Base-by-base conservation (phyloP, 2,797 vertebrate genomes). In the Mastacembelus armatus region DNA sequence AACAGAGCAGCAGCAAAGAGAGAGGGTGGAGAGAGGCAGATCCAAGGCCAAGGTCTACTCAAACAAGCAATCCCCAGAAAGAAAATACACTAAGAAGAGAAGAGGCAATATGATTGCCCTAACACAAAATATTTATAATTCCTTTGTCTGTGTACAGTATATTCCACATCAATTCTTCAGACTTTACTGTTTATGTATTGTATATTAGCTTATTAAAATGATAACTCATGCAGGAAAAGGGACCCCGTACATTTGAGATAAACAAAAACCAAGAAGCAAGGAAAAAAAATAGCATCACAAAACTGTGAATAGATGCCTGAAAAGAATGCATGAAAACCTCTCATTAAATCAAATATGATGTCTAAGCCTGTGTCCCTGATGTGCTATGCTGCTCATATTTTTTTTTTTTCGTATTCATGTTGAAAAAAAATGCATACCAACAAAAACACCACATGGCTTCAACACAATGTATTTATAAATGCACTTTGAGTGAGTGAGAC, bases 1-100 rank as follows among this genome's bases (percentile, higher is more conserved):
- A 83, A 80, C 70, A 78, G 74, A 86, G 82, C 72, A 69, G 60
- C 68, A 74, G 72, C 59, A 81, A 70, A 86, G 60, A 78, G 48
- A 66, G 71, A 73, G 62, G 54, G 60, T 40, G 80, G 56, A 70
- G 56, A 47, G 52, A 80, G 71, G 68, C 65, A 52, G 21, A 80
- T 59, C 71, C 58, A 79, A 81, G 80, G 66, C 80, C 62, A 72
- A 71, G 70, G 77, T 83, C 63, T 74, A 69, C 52, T 61, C 62
- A 84, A 82, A 87, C 71, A 69, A 79, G 64, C 42, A 73, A 80
- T 82, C 62, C 7, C 54, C 40, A 66, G 48, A 72, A 52, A 72
- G 63, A 77, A 79, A 77, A 75, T 55, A 66, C 30, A 49, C 45
- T 1, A 33, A 30, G 11, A 29, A 43, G 38, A 75, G 47, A 33